phyloP scores from a whole-genome alignment of 2,797 vertebrate genomes.

The Aselliscus stoliczkanus region DNA sequence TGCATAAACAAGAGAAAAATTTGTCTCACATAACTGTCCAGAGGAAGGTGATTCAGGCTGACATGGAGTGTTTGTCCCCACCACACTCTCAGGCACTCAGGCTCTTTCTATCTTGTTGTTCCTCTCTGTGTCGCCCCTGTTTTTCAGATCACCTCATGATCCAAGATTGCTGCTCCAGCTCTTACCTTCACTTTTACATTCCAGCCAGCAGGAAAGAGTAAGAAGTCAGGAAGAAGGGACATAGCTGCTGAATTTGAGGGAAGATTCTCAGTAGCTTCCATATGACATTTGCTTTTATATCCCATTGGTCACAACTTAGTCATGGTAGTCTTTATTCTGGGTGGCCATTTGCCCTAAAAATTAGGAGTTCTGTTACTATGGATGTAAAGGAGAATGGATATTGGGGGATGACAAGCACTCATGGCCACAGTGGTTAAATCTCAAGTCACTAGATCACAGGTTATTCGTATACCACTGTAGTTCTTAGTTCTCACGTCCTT shows the following conservation, averaged over 20 bases:
- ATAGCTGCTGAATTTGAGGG: neutral
- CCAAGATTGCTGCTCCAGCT: neutral
- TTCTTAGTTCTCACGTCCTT: neutral
- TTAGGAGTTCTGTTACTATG: neutral
- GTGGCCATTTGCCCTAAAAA: neutral
- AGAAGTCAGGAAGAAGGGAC: neutral
- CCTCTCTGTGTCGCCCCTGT: neutral
- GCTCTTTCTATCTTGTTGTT: neutral
- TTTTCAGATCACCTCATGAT: neutral
- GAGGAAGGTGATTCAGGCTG: neutral
- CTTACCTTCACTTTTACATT: neutral
- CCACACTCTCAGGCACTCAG: neutral
- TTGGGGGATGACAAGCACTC: neutral
- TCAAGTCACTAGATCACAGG: neutral
- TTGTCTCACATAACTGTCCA: neutral
- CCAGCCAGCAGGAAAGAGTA: neutral
- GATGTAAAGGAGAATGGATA: neutral
- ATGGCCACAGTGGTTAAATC: neutral
- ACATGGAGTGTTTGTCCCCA: neutral
- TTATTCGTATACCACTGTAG: neutral
- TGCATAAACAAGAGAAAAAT: neutral
- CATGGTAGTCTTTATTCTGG: neutral
- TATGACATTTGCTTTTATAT: neutral
- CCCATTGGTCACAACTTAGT: neutral
- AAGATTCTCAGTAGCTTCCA: neutral